A percentile compares a stretch with the other conserved stretches of the same genome.
phyloP scores from a whole-genome alignment of 1,140 invertebrate species.

The Gryllus bimaculatus region DNA sequence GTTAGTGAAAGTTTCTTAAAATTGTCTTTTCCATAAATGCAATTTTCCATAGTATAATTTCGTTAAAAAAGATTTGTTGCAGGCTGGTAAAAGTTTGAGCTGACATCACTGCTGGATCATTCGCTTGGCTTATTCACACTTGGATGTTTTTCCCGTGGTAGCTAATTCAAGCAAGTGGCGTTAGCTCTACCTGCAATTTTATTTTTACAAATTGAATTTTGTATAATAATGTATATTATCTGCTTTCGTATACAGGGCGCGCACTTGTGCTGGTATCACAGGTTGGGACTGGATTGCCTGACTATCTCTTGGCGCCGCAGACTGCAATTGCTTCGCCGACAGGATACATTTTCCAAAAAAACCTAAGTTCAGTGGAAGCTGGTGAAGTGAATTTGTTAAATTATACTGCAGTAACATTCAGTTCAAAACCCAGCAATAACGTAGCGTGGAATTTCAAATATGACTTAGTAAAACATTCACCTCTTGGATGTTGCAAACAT shows the following conservation, averaged over 20 bases:
- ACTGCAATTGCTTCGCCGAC: slow-evolving; percentile 54
- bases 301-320: slow-evolving; percentile 78
- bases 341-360: slow-evolving; percentile 38
- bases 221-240: not conserved
- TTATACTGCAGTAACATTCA: too few relatives aligned
- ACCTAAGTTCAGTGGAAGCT: slow-evolving; percentile 20
- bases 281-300: slow-evolving; percentile 65
- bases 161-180: slow-evolving; percentile 56
- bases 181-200: too few relatives aligned
- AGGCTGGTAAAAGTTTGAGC: slow-evolving; percentile 53
- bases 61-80: slow-evolving; percentile 8
- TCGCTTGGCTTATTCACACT: slow-evolving; percentile 67
- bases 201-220: not conserved
- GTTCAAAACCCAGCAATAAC: too few relatives aligned
- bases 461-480: too few relatives aligned
- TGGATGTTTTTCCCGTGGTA: slow-evolving; percentile 63
- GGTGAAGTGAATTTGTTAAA: slow-evolving; percentile 14
- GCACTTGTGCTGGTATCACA: slow-evolving; percentile 55
- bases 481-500: too few relatives aligned
- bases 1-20: slow-evolving; percentile 27
- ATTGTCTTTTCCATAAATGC: not conserved
- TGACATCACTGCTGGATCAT: slow-evolving; percentile 60
- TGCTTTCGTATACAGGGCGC: slow-evolving; percentile 53
- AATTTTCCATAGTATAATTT: not conserved
- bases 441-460: too few relatives aligned